Base-by-base conservation (phyloP, 2,113 vertebrate genomes). In the Zapornia atra region DNA sequence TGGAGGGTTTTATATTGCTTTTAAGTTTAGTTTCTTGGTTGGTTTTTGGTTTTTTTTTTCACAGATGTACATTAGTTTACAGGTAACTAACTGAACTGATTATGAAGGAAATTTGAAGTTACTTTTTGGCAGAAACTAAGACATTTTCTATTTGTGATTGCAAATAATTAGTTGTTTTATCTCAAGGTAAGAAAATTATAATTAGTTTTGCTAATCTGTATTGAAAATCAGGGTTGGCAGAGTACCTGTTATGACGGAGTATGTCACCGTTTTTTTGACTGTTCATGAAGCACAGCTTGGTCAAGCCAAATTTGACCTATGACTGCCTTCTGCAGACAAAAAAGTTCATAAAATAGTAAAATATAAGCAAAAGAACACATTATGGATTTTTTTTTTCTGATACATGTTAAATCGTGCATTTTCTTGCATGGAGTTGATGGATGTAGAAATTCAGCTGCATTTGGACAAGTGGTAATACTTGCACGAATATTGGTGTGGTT, bases 121-220 rank as follows among this genome's bases (percentile, higher is more conserved):
- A 28, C 60, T 91, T 92, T 71, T 80, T 90, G 56, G 38, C 53
- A 94, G 73, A 95, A 96, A 94, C 28, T 92, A 48, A 91, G 31
- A 78, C 77, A 60, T 12, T 2, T 26, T 66, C 61, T 28, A 1
- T 72, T 95, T 92, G 22, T 95, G 66, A 70, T 92, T 72, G 12
- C 46, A 92, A 91, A 44, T 91, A 84, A 94, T 90, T 88, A 87
- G 86, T 73, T 77, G 36, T 59, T 75, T 94, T 75, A 42, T 97
- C 7, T 73, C 66, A 95, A 71, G 22, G 81, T 94, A 90, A 78
- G 79, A 93, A 90, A 51, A 70, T 56, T 72, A 5, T 81, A 51
- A 44, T 84, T 89, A 51, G 6, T 70, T 83, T 61, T 73, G 17
- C 96, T 86, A 88, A 71, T 89, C 70, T 92, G 33, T 88, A 82